These are phyloP conservation scores for Lasioglossum pauxillum DNA, from an alignment of 2,888 invertebrate species.

Conservation along the genomic window DNA sequence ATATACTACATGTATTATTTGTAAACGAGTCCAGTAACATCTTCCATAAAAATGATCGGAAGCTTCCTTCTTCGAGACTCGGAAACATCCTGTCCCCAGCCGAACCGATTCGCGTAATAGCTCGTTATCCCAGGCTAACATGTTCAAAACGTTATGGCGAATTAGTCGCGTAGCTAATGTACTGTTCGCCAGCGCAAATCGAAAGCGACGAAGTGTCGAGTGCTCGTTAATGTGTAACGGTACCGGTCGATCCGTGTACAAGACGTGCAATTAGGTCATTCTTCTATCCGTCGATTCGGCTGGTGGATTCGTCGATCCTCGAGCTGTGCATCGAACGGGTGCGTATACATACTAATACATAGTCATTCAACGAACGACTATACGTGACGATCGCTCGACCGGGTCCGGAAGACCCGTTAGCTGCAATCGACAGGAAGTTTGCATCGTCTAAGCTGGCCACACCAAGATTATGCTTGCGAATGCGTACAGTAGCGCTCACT, in stretches of 20 bases:
- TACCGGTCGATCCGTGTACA: neutral
- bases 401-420: slow-evolving; percentile 58
- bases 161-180: neutral
- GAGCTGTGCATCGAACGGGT: neutral
- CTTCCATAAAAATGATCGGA: too few species aligned
- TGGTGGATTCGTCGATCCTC: neutral
- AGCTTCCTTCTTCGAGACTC: neutral
- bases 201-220: slow-evolving; percentile 1
- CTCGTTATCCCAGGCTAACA: neutral
- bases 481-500: neutral
- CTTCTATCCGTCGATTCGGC: slow-evolving; percentile 38
- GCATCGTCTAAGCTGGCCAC: slow-evolving; percentile 41
- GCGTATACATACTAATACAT: too few species aligned
- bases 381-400: slow-evolving; percentile 31
- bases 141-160: neutral
- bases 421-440: slow-evolving; percentile 61
- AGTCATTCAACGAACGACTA: slow-evolving; percentile 6
- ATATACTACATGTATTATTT: too few species aligned
- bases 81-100: neutral
- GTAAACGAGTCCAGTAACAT: neutral
- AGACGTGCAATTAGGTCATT: slow-evolving; percentile 42
- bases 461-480: slow-evolving; percentile 33
- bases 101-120: neutral
- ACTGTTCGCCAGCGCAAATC: neutral
- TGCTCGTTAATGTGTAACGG: slow-evolving; percentile 14